Base-by-base conservation (phyloP, 2,888 invertebrate genomes). In the Melinaea marsaeus region DNA sequence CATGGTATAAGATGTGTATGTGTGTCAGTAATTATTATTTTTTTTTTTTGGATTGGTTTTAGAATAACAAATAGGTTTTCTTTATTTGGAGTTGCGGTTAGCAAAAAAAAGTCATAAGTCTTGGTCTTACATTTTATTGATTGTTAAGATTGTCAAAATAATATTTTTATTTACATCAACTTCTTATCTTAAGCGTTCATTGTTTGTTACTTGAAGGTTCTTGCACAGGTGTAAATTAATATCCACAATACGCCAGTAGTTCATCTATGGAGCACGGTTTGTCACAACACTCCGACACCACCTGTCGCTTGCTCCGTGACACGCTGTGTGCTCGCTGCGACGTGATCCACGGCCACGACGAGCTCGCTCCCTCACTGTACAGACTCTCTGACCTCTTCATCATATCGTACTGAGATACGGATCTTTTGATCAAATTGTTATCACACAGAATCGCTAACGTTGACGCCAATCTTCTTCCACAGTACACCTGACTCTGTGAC, bases 221-320 rank as follows among this genome's bases (percentile, higher is more conserved):
- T 22, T 22, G 22, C 22, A 22, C 22, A 22, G 22, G 22, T 22
- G 22, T 22, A 22, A 22, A 22, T 63, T 48, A 67, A 55, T 63
- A 54, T 9, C 34, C 66, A 55, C 79, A 80, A 65, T 79, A 79
- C 3, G 65, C 60, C 4, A 75, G 37, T 13, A 79, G 66, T 46
- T 78, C 76, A 0, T 69, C 62, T 2, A 74, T 47, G 6, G 72
- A 64, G 60, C 79, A 80, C 0, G 76, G 71, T 32, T 75, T 75
- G 4, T 72, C 70, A 62, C 80, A 80, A 71, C 80, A 79, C 48
- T 75, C 72, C 4, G 66, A 69, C 11, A 68, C 77, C 11, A 78
- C 71, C 32, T 74, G 73, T 33, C 75, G 57, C 65, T 75, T 76
- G 4, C 70, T 72, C 32, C 73, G 65, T 37, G 22, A n/a, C 35